phyloP scores from a whole-genome alignment of 2,113 vertebrate species.

The Elaphurus davidianus region DNA sequence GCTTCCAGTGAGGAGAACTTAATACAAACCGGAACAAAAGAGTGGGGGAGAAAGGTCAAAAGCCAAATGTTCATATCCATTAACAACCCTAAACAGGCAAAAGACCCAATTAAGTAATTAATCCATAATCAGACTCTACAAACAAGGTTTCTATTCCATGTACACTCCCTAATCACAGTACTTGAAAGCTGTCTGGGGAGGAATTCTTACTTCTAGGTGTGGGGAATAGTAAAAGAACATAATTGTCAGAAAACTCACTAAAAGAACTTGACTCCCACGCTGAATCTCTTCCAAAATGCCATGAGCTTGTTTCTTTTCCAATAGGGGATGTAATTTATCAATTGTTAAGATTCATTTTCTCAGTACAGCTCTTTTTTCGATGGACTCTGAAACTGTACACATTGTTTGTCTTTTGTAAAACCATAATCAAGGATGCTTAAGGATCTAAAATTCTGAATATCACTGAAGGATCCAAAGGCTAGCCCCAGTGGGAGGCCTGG shows the following conservation, averaged over 20 bases:
- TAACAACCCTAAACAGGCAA: neutral
- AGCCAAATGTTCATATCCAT: neutral
- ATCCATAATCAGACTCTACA: slow-evolving; percentile 10
- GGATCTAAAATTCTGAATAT: slow-evolving; percentile 25
- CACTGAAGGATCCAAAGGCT: neutral
- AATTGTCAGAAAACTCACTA: slow-evolving; percentile 37
- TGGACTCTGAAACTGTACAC: slow-evolving; percentile 44
- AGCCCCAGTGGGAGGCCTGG: neutral
- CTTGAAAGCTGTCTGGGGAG: neutral
- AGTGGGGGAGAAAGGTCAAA: neutral
- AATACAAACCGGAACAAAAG: neutral
- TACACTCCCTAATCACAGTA: neutral
- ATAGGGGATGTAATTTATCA: slow-evolving; percentile 57
- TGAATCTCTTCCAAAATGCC: slow-evolving; percentile 55
- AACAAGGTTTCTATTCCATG: neutral
- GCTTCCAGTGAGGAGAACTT: neutral
- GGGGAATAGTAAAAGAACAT: neutral
- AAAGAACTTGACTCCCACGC: slow-evolving; percentile 45
- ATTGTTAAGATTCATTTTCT: slow-evolving; percentile 64
- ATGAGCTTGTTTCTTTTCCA: slow-evolving; percentile 20
- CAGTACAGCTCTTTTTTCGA: slow-evolving; percentile 51
- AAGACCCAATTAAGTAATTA: neutral
- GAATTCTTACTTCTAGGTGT: neutral
- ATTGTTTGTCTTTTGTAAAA: slow-evolving; percentile 53
- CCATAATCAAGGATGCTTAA: slow-evolving; percentile 43